Percentiles rank a stretch among this genome's conserved stretches.
phyloP scores from a whole-genome alignment of 2,888 invertebrate species.

The Mythimna pallens region DNA sequence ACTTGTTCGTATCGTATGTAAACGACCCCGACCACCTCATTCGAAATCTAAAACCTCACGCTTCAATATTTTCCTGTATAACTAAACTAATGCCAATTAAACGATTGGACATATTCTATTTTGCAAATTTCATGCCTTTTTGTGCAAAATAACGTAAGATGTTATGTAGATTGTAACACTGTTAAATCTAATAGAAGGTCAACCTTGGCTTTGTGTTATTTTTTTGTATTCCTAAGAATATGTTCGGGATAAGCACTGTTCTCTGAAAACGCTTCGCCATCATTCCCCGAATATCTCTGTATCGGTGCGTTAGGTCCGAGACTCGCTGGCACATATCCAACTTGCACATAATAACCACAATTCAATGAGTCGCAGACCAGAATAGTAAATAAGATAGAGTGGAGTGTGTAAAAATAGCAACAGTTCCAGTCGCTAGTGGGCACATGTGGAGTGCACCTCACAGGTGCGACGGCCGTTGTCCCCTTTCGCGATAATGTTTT shows the following conservation, averaged over 20 bases:
- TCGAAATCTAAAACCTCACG: constrained; percentile 70
- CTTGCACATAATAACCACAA: constrained; percentile 91
- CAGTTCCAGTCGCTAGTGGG: constrained; percentile 86
- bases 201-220: constrained; percentile 79
- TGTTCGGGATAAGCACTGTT: constrained; percentile 73
- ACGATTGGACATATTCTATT: constrained; percentile 28
- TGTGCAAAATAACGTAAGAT: constrained; percentile 24
- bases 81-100: constrained; percentile 27
- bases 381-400: constrained; percentile 91
- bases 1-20: constrained; percentile 86
- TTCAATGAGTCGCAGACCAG: constrained; percentile 90
- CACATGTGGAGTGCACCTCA: constrained; percentile 86
- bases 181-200: constrained; percentile 62
- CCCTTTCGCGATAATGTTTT: constrained; percentile 70
- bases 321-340: constrained; percentile 88
- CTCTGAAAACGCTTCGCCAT: constrained; percentile 80
- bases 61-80: constrained; percentile 43
- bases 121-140: constrained; percentile 20
- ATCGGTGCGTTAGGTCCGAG: constrained; percentile 85
- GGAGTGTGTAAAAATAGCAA: constrained; percentile 89
- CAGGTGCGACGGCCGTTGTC: constrained; percentile 88
- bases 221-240: constrained; percentile 69
- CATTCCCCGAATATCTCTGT: constrained; percentile 88
- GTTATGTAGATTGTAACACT: constrained; percentile 35
- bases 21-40: constrained; percentile 85